Percentiles rank a stretch among this genome's conserved stretches.
phyloP scores from a whole-genome alignment of 2,113 vertebrate genomes.

The Thymallus thymallus region DNA sequence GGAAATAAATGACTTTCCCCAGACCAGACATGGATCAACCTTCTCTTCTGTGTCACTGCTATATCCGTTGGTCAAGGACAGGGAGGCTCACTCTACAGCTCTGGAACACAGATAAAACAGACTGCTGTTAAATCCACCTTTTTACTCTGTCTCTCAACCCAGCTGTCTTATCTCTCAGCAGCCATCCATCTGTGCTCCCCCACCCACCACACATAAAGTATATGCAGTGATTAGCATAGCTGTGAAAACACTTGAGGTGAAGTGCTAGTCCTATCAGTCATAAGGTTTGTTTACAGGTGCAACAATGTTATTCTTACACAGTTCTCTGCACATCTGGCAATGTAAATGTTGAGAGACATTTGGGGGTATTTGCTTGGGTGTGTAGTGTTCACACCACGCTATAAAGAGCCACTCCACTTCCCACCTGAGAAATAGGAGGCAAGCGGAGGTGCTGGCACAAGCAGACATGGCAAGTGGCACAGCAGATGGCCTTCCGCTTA shows the following conservation, averaged over 20 bases:
- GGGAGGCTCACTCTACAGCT: conserved; percentile 43
- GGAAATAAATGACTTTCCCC: conserved; percentile 84
- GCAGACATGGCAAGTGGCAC: conserved; percentile 64
- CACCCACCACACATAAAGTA: conserved; percentile 11
- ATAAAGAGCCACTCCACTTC: conserved; percentile 45
- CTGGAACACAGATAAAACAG: conserved; percentile 48
- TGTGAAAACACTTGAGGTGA: conserved; percentile 17
- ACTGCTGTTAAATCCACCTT: conserved; percentile 29
- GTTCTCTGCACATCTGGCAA: conserved; percentile 59
- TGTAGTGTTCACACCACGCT: conserved; percentile 36
- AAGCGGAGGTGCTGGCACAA: conserved; percentile 56
- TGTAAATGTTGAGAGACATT: conserved; percentile 34
- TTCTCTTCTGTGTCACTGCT: conserved; percentile 67
- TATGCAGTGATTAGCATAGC: conserved; percentile 26
- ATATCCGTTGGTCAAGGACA: conserved; percentile 60
- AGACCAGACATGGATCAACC: conserved; percentile 72
- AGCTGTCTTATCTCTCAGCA: conserved; percentile 31
- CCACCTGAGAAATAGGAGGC: conserved; percentile 62
- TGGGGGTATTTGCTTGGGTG: conserved; percentile 27
- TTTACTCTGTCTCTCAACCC: conserved; percentile 22
- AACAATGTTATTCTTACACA: conserved; percentile 23
- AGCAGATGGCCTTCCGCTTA: conserved; percentile 73
- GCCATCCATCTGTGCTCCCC: conserved; percentile 29
- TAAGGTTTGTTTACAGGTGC: conserved; percentile 14
- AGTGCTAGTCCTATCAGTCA: conserved; percentile 14